Evolutionary conservation across 30 jellyfish, hydroid and myxozoan genomes (phyloP).

Genomic region (Hydra vulgaris): DNA sequence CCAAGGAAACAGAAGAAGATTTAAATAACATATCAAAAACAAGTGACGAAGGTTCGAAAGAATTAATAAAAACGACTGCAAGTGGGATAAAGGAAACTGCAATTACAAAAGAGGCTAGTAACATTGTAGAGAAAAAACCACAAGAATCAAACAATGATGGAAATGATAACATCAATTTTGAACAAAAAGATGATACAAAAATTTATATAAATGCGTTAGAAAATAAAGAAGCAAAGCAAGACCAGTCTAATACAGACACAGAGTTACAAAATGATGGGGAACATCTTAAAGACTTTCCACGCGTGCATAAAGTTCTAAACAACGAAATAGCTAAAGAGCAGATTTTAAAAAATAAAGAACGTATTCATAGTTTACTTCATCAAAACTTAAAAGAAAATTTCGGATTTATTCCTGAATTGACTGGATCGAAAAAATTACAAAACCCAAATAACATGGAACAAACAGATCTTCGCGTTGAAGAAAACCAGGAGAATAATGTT

Average conservation of each 20-base stretch:
- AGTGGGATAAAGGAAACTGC: neutral
- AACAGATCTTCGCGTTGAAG: neutral
- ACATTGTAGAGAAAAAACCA: neutral
- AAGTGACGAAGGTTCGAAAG: neutral
- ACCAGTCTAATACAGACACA: neutral
- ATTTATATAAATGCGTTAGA: neutral
- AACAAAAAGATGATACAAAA: neutral
- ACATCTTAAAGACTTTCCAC: neutral
- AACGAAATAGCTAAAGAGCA: conserved; percentile 10
- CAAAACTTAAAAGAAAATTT: neutral
- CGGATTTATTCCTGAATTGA: neutral
- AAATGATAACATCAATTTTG: neutral
- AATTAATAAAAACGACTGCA: neutral
- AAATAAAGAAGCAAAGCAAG: neutral
- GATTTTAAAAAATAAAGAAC: conserved; percentile 9
- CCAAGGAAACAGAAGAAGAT: neutral
- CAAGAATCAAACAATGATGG: neutral
- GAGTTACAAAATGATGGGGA: neutral
- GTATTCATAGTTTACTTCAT: conserved; percentile 1
- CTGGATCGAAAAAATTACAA: neutral
- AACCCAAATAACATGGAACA: neutral
- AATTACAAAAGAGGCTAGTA: neutral
- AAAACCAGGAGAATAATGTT: neutral
- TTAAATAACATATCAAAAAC: neutral
- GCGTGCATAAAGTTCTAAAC: neutral